Conservation (phyloP, 2,797 vertebrate genomes). For the Sebastolobus altivelis region DNA sequence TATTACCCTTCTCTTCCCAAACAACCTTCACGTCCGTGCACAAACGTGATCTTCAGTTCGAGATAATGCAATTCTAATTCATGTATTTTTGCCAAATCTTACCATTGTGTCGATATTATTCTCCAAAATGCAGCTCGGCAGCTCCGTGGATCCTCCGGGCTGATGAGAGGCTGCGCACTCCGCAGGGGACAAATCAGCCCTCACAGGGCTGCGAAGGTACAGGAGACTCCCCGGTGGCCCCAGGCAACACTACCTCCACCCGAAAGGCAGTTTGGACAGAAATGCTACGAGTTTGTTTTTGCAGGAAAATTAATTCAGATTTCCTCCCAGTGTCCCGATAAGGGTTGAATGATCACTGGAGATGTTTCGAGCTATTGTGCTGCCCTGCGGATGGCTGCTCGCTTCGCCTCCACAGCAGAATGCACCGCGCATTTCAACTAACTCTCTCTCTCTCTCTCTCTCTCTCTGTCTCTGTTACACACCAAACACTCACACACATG, state of each 20-base stretch:
- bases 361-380: conserved; percentile 12
- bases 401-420: conserved; percentile 61
- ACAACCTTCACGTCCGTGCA: neutral
- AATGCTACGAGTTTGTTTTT: neutral
- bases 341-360: neutral
- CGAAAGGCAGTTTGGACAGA: neutral
- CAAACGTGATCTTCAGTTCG: neutral
- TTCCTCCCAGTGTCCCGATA: neutral
- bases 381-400: conserved; percentile 48
- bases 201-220: conserved; percentile 3
- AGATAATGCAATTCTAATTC: neutral
- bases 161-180: conserved; percentile 21
- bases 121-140: neutral
- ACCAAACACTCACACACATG: conserved; percentile 22
- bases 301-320: neutral
- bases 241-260: conserved; percentile 41
- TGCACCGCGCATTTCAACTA: conserved; percentile 72
- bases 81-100: conserved; percentile 15
- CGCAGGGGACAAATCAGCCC: conserved; percentile 16
- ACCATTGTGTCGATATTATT: conserved; percentile 51
- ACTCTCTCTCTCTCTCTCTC: conserved; percentile 9
- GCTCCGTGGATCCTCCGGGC: conserved; percentile 11
- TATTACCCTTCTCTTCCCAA: conserved; percentile 4
- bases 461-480: neutral
- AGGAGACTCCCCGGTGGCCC: conserved; percentile 2